phyloP scores from a whole-genome alignment of 2,888 invertebrate species.

The Conomelus anceps region DNA sequence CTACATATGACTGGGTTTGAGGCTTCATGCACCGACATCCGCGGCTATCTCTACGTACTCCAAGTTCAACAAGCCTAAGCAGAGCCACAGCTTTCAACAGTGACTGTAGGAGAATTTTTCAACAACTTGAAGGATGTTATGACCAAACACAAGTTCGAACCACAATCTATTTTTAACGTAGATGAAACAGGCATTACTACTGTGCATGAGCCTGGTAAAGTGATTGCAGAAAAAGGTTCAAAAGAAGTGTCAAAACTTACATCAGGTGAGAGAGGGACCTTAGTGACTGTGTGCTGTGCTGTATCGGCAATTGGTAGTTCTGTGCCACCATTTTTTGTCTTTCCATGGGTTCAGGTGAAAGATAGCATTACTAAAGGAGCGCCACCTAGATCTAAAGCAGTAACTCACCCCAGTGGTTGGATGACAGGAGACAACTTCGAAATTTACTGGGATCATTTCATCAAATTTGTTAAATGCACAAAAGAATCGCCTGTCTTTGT shows the following conservation, averaged over 20 bases:
- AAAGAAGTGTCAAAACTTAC: conserved; percentile 10
- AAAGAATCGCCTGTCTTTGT: conserved; percentile 3
- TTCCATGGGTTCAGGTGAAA: conserved; percentile 18
- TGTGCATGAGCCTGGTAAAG: conserved; percentile 16
- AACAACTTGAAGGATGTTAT: not conserved
- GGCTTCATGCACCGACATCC: conserved; percentile 18
- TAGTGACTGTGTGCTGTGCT: not conserved
- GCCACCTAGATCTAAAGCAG: not conserved
- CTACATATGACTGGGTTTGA: conserved; percentile 14
- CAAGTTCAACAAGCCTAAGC: conserved; percentile 18
- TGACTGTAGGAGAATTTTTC: conserved; percentile 19
- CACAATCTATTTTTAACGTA: conserved; percentile 20
- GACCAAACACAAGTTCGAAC: conserved; percentile 18
- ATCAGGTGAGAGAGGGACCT: conserved; percentile 16
- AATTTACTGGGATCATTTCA: conserved; percentile 13
- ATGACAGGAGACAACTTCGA: conserved; percentile 4
- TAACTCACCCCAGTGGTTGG: conserved; percentile 6
- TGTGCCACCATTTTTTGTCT: conserved; percentile 16
- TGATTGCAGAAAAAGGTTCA: conserved; percentile 14
- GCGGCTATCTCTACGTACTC: conserved; percentile 16
- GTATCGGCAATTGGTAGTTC: conserved; percentile 15
- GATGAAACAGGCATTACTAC: too few species aligned
- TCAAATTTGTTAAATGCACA: conserved; percentile 1
- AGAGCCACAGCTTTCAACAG: conserved; percentile 21
- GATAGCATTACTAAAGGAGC: conserved; percentile 15